phyloP scores from a whole-genome alignment of 92 coral and sea anemone species.

The Scolanthus callimorphus region DNA sequence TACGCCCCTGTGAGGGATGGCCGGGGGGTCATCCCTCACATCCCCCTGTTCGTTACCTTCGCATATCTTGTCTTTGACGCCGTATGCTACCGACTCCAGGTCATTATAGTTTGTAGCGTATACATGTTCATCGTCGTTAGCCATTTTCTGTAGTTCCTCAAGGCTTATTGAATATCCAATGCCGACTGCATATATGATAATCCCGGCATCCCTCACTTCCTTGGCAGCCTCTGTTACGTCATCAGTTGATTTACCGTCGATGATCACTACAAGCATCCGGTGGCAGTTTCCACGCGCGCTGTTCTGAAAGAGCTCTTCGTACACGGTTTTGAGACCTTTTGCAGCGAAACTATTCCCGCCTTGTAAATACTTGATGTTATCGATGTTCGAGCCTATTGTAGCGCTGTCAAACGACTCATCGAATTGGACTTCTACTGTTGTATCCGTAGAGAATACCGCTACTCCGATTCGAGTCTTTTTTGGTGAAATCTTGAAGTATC shows the following conservation, averaged over 20 bases:
- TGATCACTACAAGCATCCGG: constrained; percentile 52
- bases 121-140: constrained; percentile 63
- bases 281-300: constrained; percentile 46
- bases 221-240: constrained; percentile 32
- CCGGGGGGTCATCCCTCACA: too few relatives aligned
- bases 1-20: too few relatives aligned
- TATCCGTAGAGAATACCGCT: constrained; percentile 15
- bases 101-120: constrained; percentile 23
- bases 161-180: constrained; percentile 34
- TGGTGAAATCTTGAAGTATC: constrained; percentile 26
- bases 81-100: constrained; percentile 13
- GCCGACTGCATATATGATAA: constrained; percentile 47
- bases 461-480: constrained; percentile 44
- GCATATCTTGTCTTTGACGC: constrained; percentile 37
- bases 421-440: constrained; percentile 32
- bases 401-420: constrained; percentile 18
- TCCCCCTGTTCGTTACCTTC: too few relatives aligned
- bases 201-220: constrained; percentile 58
- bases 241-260: constrained; percentile 46
- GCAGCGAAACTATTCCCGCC: background rate
- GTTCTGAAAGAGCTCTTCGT: constrained; percentile 7
- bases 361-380: constrained; percentile 8
- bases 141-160: constrained; percentile 55
- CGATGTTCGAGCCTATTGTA: constrained; percentile 18
- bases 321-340: background rate